Evolutionary conservation across 2,113 vertebrate species (phyloP), one percentile per base, ranked within the genome.

Genomic region (Lasiurus borealis): DNA sequence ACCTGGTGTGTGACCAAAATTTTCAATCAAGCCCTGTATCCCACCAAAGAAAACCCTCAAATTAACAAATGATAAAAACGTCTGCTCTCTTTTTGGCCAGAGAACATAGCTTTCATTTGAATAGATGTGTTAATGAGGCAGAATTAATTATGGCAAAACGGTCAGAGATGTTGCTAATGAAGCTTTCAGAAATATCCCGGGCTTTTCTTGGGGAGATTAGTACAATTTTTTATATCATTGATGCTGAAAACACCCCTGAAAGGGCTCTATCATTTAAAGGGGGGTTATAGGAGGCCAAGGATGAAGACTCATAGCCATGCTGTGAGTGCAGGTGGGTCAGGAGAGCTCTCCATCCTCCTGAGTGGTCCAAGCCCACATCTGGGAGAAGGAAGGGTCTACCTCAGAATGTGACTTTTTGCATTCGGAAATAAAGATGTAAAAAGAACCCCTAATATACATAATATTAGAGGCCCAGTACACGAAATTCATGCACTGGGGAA

Each of bases 21-120:
- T 75, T 69, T 77, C 68, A 88, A 64, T 62, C 44, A 88, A 87
- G 34, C 83, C 15, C 94, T 16, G 89, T 95, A 64, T 62, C 46
- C 0, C 0, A 84, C 50, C 0, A 8, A 54, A 68, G 21, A 69
- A 81, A 36, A 44, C 36, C n/a, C 21, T 48, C 14, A 36, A 92
- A 86, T 80, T 36, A 71, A 83, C 68, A 94, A 46, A 36, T 25
- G 7, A 25, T 34, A 87, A 78, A 36, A 78, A 44, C 18, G 8
- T 75, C 84, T 89, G 14, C 3, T 77, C 23, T 27, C 48, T 84
- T 88, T 88, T 50, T 69, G 73, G 44, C 68, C 50, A 92, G 69
- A 86, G 10, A 86, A 62, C 0, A 2, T n/a, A 87, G 0, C 12
- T 92, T 90, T 92, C 31, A 71, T 48, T 90, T 72, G 52, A 97